Base-by-base conservation (phyloP, 1,140 invertebrate genomes). In the Planococcus citri region DNA sequence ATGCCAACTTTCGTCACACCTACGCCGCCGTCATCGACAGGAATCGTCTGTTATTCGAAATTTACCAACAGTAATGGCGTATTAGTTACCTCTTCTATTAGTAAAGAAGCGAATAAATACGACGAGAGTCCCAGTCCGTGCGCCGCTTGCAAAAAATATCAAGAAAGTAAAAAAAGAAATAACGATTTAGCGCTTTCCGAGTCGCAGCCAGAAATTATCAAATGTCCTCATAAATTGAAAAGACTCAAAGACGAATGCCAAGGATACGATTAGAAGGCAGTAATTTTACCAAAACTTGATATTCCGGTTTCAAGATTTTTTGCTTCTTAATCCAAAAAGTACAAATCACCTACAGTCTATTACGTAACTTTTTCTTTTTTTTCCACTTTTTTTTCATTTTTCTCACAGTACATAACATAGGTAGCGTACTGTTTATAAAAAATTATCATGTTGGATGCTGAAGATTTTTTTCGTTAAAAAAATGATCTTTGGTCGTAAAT, bases 41-140 rank as follows among this genome's bases (percentile, higher is more conserved):
- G 20, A 25, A 27, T 4, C 22, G 1, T 4, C 24, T 25, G 60
- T 27, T 64, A 21, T 27, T 24, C 25, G 24, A 64, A 64, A 27
- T 24, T 25, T 24, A 1, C 60, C 20, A 64, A 24, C 60, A 64
- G 20, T 25, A 64, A 6, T 4, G 20, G 20, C 12, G 22, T 20
- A 3, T 8, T 22, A 58, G 4, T 4, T n/a, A n/a, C 17, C 4
- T 8, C 4, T 22, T 4, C 4, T 17, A 6, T 22, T 58, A 64
- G 10, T 27, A 64, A 24, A 24, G 60, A 64, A 25, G 60, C 60
- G 9, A 64, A 25, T 20, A 64, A 64, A 20, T 64, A 64, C 60
- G 60, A 64, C 22, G 60, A 64, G 24, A 64, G 60, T 64, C 60
- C 60, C 6, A 64, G 60, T 25, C 60, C 60, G 10, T 64, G 60